Base-by-base conservation (phyloP, 2,888 invertebrate species). In the Andrena bucephala region DNA sequence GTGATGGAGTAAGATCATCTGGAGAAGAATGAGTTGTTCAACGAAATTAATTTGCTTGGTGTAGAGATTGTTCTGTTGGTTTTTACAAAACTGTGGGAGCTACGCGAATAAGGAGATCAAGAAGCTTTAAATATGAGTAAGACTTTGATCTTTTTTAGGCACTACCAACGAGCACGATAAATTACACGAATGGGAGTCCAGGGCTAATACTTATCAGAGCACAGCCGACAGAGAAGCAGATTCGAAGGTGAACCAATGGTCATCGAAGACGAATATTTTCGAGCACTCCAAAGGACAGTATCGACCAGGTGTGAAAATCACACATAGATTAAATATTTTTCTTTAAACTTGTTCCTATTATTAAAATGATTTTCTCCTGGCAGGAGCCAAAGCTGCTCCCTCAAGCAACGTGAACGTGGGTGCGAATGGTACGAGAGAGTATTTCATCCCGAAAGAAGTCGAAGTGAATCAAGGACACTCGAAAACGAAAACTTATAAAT, bases 391-490 rank as follows among this genome's bases (percentile, higher is more conserved):
- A 5, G 52, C 74, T 6, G 0, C 7, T 13, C 85, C 79, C 60
- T 87, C 82, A 31, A 73, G 57, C 57, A 87, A 89, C 48, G 81
- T 91, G 63, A 85, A 91, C 70, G 89, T 89, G 6, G 89, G 89
- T 59, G 24, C 77, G 33, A 90, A 91, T 78, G 90, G 88, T 0
- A 88, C 85, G 10, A 83, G 69, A 16, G 91, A 90, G 16, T 90
- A 92, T 70, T 89, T 87, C 42, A 89, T 91, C 16, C 89, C 88
- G 0, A 90, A 88, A 72, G 88, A 88, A 29, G 77, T 92, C 8
- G 86, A 90, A 31, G 86, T 92, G 6, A 78, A 91, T 77, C 91
- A 92, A 77, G 90, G 91, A 16, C 91, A 92, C 63, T 92, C 92
- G 6, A 91, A 89, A 42, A 90, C 88, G 8, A 87, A 80, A 67